phyloP scores from a whole-genome alignment of 2,888 invertebrate species.

The Timema cristinae region DNA sequence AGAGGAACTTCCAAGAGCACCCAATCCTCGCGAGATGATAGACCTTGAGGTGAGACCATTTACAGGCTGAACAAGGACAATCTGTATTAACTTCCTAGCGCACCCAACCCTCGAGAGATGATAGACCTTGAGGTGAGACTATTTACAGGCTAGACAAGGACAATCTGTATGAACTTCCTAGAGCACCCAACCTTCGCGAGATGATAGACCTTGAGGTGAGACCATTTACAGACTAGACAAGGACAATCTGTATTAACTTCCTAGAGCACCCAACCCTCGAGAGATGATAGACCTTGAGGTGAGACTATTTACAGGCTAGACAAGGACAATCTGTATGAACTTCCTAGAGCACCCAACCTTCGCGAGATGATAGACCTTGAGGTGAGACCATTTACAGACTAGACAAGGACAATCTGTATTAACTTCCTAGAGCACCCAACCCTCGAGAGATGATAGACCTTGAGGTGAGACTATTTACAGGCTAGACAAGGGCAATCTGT shows the following conservation, averaged over 20 bases:
- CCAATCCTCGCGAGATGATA: slow-evolving; percentile 45
- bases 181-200: slow-evolving; percentile 56
- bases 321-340: too few species aligned
- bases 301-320: too few species aligned
- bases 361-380: too few species aligned
- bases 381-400: too few species aligned
- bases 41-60: slow-evolving; percentile 45
- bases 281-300: too few species aligned
- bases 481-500: slow-evolving; percentile 49
- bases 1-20: slow-evolving; percentile 70
- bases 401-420: too few species aligned
- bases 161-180: too few species aligned
- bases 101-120: slow-evolving; percentile 51
- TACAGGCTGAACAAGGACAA: slow-evolving; percentile 80
- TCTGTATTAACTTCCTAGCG: slow-evolving; percentile 69
- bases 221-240: slow-evolving; percentile 18
- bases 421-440: neutral
- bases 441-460: slow-evolving; percentile 36
- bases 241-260: neutral
- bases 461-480: too few species aligned
- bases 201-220: slow-evolving; percentile 83
- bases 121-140: slow-evolving; percentile 30
- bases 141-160: slow-evolving; percentile 18
- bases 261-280: too few species aligned
- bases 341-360: too few species aligned